phyloP scores from a whole-genome alignment of 92 coral and sea anemone species.

The Plumapathes pennacea region DNA sequence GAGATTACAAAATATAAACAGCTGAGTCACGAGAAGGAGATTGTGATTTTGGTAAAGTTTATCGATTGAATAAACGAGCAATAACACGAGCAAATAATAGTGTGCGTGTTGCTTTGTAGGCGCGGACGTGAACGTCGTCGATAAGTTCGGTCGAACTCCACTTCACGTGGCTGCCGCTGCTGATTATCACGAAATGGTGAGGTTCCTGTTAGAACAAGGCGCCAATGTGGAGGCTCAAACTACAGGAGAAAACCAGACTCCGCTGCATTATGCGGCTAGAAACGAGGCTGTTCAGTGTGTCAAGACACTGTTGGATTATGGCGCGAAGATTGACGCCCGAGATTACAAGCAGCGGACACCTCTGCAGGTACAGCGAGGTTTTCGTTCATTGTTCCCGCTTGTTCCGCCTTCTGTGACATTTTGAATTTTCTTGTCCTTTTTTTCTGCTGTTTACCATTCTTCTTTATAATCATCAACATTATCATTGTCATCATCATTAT shows the following conservation, averaged over 20 bases:
- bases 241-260: slow-evolving; percentile 54
- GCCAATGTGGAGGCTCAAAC: slow-evolving; percentile 47
- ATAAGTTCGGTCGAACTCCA: slow-evolving; percentile 62
- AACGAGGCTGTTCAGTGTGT: slow-evolving; percentile 57
- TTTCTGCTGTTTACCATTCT: too few relatives aligned
- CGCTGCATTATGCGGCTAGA: slow-evolving; percentile 66
- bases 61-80: too few relatives aligned
- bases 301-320: slow-evolving; percentile 55
- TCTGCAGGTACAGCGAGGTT: slow-evolving; percentile 57
- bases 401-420: too few relatives aligned
- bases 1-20: too few relatives aligned
- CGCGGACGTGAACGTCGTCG: slow-evolving; percentile 47
- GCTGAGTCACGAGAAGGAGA: too few relatives aligned
- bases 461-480: too few relatives aligned
- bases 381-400: background rate
- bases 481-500: too few relatives aligned
- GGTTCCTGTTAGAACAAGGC: slow-evolving; percentile 63
- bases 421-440: too few relatives aligned
- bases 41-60: too few relatives aligned
- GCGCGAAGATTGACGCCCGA: slow-evolving; percentile 61
- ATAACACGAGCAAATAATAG: too few relatives aligned
- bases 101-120: slow-evolving; percentile 26
- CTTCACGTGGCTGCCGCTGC: slow-evolving; percentile 79
- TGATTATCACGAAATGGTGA: slow-evolving; percentile 62
- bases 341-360: slow-evolving; percentile 70